phyloP scores from a whole-genome alignment of 2,888 invertebrate genomes.

The Bruchidius siliquastri region DNA sequence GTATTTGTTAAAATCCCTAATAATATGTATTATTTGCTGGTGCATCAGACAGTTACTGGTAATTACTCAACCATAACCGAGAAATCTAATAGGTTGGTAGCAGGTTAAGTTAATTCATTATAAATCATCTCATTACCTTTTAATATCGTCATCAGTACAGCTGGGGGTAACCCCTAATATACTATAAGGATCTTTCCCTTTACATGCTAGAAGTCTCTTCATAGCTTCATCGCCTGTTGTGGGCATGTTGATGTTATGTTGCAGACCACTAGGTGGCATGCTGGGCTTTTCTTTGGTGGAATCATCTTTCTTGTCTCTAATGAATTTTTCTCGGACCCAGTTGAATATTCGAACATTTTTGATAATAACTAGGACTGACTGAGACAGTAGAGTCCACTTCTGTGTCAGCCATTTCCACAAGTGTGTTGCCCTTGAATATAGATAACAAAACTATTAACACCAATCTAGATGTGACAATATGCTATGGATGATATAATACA shows the following conservation, averaged over 20 bases:
- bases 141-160: constrained; percentile 90
- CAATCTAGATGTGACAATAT: too few species aligned
- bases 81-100: too few species aligned
- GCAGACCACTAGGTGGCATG: constrained; percentile 54
- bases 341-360: constrained; percentile 37
- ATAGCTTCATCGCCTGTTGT: constrained; percentile 92
- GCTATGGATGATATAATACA: too few species aligned
- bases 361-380: constrained; percentile 31
- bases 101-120: too few species aligned
- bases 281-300: constrained; percentile 45
- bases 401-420: constrained; percentile 37
- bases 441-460: constrained; percentile 9
- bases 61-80: too few species aligned
- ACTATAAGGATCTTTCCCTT: constrained; percentile 94
- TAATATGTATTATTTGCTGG: too few species aligned
- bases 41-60: too few species aligned
- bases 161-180: constrained; percentile 69
- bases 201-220: constrained; percentile 81
- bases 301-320: constrained; percentile 35
- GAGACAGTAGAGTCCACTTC: constrained; percentile 35
- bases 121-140: constrained; percentile 49
- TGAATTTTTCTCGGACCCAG: constrained; percentile 44
- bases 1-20: too few species aligned
- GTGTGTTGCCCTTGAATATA: constrained; percentile 32
- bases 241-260: constrained; percentile 75